These are phyloP conservation scores for Motacilla tschutschensis DNA, from an alignment of 2,113 vertebrate species.

Conservation along the genomic window DNA sequence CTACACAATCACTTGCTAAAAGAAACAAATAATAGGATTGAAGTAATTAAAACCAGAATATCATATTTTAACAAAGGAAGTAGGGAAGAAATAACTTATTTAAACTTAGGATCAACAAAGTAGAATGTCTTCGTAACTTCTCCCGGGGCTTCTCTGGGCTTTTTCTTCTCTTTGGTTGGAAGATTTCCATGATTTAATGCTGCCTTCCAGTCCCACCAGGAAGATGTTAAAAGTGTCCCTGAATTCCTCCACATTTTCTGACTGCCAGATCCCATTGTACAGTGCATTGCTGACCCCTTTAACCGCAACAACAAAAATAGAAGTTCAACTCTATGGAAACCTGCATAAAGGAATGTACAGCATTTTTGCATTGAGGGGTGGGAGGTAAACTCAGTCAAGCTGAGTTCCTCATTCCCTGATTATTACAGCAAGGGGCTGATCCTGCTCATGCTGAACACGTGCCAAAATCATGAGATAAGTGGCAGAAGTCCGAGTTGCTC, in stretches of 20 bases:
- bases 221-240: conserved; percentile 48
- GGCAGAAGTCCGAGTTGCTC: neutral
- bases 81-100: conserved; percentile 31
- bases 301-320: conserved; percentile 43
- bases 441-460: conserved; percentile 1
- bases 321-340: conserved; percentile 73
- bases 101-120: conserved; percentile 1
- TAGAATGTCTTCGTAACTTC: neutral
- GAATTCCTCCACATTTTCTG: conserved; percentile 58
- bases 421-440: conserved; percentile 29
- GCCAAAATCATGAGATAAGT: conserved; percentile 1
- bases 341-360: conserved; percentile 70
- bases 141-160: neutral
- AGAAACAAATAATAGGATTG: conserved; percentile 64
- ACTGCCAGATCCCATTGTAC: conserved; percentile 48
- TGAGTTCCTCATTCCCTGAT: conserved; percentile 17
- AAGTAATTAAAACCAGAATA: conserved; percentile 63
- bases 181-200: conserved; percentile 14
- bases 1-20: conserved; percentile 60
- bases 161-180: conserved; percentile 10
- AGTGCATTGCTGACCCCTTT: conserved; percentile 67
- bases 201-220: conserved; percentile 14
- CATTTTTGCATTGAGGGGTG: conserved; percentile 57
- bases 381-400: conserved; percentile 29
- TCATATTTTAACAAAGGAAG: conserved; percentile 48